Conservation (phyloP, 2,888 invertebrate species). For the Clunio marinus region DNA sequence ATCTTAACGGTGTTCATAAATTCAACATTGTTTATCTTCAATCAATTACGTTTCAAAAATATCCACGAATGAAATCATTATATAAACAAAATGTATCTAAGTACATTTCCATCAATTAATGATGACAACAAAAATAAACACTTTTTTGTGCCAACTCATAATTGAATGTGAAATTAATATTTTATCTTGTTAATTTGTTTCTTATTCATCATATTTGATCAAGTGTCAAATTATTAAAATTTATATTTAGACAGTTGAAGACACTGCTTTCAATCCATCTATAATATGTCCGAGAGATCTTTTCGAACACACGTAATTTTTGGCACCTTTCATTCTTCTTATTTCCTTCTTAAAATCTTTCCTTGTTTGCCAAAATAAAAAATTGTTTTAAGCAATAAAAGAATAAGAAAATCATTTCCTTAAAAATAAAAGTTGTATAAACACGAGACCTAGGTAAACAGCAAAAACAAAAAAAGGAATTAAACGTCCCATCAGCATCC, state of each 20-base stretch:
- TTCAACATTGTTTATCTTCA: no score
- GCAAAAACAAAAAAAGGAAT: neutral
- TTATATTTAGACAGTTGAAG: neutral
- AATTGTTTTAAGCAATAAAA: neutral
- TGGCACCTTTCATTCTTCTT: constrained; percentile 28
- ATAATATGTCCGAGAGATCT: neutral
- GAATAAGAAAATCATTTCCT: constrained; percentile 21
- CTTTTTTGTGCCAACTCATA: neutral
- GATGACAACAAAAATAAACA: constrained; percentile 1
- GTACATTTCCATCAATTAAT: neutral
- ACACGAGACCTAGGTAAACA: constrained; percentile 10
- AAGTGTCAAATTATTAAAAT: constrained; percentile 4
- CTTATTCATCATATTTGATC: constrained; percentile 8
- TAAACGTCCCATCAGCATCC: neutral
- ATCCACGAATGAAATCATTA: no score
- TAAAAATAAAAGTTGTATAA: neutral
- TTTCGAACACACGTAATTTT: constrained; percentile 3
- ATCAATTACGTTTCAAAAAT: no score
- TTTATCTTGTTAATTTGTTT: no score
- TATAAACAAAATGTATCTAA: neutral
- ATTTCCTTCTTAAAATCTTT: neutral
- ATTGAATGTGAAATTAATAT: constrained; percentile 22
- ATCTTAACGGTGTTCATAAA: no score
- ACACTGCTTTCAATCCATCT: constrained; percentile 13
- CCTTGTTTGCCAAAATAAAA: constrained; percentile 25